A percentile compares a stretch with the other conserved stretches of the same genome.
Conservation (phyloP, 2,113 vertebrate genomes). For the Entosphenus tridentatus region DNA sequence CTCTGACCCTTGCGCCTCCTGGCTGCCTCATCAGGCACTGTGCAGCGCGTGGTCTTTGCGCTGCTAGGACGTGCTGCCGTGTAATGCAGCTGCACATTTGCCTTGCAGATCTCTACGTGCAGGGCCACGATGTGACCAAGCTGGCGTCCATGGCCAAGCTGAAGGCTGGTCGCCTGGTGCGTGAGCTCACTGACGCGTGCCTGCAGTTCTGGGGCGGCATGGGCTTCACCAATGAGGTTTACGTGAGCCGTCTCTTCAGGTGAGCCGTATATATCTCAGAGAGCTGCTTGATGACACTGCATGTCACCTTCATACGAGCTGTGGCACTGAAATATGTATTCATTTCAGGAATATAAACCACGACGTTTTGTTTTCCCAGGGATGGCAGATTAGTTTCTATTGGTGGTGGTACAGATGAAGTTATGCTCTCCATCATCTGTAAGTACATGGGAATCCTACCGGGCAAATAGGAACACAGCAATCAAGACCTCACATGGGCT, state of each 20-base stretch:
- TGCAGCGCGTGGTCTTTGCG: too few relatives aligned
- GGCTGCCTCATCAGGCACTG: too few relatives aligned
- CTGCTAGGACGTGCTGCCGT: too few relatives aligned
- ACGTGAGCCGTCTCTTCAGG: constrained; percentile 55
- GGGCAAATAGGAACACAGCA: constrained; percentile 18
- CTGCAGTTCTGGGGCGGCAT: constrained; percentile 71
- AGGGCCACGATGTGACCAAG: constrained; percentile 46
- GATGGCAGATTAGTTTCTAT: constrained; percentile 33
- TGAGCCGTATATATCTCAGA: constrained; percentile 17
- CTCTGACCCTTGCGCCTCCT: too few relatives aligned
- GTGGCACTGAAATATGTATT: too few relatives aligned
- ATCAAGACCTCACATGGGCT: too few relatives aligned
- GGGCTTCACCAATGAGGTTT: constrained; percentile 52
- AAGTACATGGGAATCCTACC: constrained; percentile 45
- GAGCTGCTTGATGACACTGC: background rate
- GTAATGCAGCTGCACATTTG: background rate
- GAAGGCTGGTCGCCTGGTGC: constrained; percentile 35
- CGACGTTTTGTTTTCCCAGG: constrained; percentile 17
- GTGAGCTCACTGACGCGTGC: constrained; percentile 41
- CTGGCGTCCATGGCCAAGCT: constrained; percentile 59
- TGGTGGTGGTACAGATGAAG: constrained; percentile 40
- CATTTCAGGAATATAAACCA: too few relatives aligned
- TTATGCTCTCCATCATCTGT: constrained; percentile 49
- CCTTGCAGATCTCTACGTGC: constrained; percentile 30
- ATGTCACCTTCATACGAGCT: background rate